Conservation (phyloP, 2,113 vertebrate species). For the Hemichromis elongatus region DNA sequence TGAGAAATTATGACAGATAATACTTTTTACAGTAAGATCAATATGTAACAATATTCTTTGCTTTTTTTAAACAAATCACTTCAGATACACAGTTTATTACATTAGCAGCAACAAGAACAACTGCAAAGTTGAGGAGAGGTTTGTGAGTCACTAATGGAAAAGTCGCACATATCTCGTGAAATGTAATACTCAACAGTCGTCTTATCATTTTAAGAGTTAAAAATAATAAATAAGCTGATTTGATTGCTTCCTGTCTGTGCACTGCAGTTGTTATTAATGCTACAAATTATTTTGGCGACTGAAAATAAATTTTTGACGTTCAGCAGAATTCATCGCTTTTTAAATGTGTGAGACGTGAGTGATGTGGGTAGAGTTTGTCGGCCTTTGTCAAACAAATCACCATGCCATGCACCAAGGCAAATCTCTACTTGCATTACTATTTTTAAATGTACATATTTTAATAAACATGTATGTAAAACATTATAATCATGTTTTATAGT, state of each 20-base stretch:
- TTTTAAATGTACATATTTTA: neutral
- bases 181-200: neutral
- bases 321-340: neutral
- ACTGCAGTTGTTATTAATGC: neutral
- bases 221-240: neutral
- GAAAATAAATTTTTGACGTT: neutral
- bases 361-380: neutral
- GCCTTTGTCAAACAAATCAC: neutral
- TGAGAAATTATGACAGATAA: neutral
- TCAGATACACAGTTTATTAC: neutral
- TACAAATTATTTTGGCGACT: neutral
- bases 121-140: neutral
- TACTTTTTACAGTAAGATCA: neutral
- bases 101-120: neutral
- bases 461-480: neutral
- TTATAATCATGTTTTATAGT: neutral
- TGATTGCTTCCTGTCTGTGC: neutral
- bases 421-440: neutral
- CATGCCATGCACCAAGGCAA: neutral
- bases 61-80: neutral
- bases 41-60: neutral
- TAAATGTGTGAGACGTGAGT: neutral
- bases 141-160: neutral
- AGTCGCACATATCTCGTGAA: neutral
- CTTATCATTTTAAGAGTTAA: neutral